Percentiles rank a stretch among this genome's conserved stretches.
Evolutionary conservation across 2,888 invertebrate species (phyloP).

Genomic region (Limnephilus lunatus): DNA sequence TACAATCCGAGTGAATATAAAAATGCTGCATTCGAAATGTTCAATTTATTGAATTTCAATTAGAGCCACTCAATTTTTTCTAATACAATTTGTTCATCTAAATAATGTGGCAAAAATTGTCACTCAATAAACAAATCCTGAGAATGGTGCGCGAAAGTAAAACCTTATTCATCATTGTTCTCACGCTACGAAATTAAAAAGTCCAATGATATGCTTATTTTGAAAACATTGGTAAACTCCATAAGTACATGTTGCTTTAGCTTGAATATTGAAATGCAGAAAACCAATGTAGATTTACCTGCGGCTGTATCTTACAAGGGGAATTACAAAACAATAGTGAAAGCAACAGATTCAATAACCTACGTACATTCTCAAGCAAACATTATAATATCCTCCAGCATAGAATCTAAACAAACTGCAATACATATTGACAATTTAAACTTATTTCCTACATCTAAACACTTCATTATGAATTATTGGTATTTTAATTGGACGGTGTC

Average conservation of each 20-base stretch:
- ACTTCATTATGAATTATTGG: constrained; percentile 62
- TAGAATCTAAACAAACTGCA: constrained; percentile 40
- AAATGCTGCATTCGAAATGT: background rate
- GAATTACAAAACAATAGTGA: background rate
- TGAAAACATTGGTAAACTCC: constrained; percentile 53
- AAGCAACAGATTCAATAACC: background rate
- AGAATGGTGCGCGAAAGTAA: background rate
- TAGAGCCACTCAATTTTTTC: constrained; percentile 28
- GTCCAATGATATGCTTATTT: constrained; percentile 51
- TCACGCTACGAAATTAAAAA: background rate
- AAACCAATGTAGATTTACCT: background rate
- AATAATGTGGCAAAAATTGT: constrained; percentile 33
- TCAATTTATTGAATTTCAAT: constrained; percentile 16
- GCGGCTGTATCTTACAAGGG: background rate
- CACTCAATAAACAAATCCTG: constrained; percentile 19
- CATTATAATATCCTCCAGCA: constrained; percentile 3
- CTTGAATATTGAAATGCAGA: constrained; percentile 25
- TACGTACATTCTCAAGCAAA: background rate
- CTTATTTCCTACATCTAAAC: constrained; percentile 54
- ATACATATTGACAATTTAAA: constrained; percentile 54
- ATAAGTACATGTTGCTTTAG: constrained; percentile 62
- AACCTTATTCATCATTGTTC: background rate
- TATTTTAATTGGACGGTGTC: constrained; percentile 66
- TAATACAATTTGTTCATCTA: constrained; percentile 42
- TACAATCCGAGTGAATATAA: background rate